phyloP scores from a whole-genome alignment of 2,797 vertebrate species.

The Semotilus atromaculatus region DNA sequence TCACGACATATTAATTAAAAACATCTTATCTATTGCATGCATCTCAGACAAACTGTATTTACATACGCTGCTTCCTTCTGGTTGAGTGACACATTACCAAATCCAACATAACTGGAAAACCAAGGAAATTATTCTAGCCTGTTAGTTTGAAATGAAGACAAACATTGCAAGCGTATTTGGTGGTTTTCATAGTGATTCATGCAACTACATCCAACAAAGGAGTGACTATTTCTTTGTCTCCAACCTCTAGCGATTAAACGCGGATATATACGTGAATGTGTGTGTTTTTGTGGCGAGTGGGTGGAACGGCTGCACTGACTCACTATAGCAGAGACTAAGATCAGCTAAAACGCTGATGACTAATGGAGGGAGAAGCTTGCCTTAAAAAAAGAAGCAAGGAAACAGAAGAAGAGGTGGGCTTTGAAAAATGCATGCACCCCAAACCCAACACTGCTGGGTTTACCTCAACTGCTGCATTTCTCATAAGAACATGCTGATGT shows the following conservation, averaged over 20 bases:
- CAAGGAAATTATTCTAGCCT: neutral
- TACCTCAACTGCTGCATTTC: constrained; percentile 41
- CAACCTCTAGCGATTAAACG: constrained; percentile 12
- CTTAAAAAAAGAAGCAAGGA: constrained; percentile 21
- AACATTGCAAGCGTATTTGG: neutral
- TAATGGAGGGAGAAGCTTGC: constrained; percentile 48
- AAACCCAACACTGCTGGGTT: constrained; percentile 40
- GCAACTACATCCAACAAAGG: neutral
- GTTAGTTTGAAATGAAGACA: neutral
- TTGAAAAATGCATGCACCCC: constrained; percentile 50
- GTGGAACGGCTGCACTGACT: constrained; percentile 59
- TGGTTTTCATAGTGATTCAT: neutral
- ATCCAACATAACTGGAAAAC: constrained; percentile 36
- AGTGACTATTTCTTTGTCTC: constrained; percentile 17
- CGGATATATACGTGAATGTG: neutral
- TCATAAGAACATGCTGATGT: constrained; percentile 62
- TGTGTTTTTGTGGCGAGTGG: constrained; percentile 40
- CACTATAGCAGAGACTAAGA: constrained; percentile 35
- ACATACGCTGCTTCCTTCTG: constrained; percentile 4
- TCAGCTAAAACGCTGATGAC: constrained; percentile 51
- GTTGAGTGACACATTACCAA: neutral
- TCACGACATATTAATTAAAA: neutral
- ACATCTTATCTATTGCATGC: neutral
- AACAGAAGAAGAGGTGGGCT: constrained; percentile 32
- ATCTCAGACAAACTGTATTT: neutral